phyloP scores from a whole-genome alignment of 2,113 vertebrate species.

The Piprites chloris region DNA sequence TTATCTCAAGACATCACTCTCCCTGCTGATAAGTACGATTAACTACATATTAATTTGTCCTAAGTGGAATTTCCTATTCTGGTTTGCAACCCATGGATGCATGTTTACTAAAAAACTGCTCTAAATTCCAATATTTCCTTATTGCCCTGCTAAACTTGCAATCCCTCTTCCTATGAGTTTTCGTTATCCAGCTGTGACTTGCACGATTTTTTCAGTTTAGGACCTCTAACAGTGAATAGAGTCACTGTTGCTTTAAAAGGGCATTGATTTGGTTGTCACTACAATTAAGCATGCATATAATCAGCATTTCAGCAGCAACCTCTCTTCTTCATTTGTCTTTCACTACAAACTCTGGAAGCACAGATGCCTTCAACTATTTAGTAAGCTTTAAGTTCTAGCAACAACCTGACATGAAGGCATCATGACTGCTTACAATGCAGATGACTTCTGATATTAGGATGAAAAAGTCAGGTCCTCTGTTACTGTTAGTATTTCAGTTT shows the following conservation, averaged over 20 bases:
- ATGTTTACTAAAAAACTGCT: background rate
- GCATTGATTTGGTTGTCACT: background rate
- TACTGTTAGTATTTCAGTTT: background rate
- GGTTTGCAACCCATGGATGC: background rate
- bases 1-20: conserved; percentile 55
- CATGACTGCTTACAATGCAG: background rate
- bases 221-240: background rate
- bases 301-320: background rate
- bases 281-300: background rate
- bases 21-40: conserved; percentile 33
- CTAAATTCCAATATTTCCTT: background rate
- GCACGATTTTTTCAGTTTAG: background rate
- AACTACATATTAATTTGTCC: conserved; percentile 33
- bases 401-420: background rate
- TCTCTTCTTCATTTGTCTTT: background rate
- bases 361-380: background rate
- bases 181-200: background rate
- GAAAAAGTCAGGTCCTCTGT: background rate
- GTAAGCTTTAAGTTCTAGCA: background rate
- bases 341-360: background rate
- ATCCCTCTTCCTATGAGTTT: background rate
- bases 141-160: background rate
- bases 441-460: background rate
- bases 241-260: background rate
- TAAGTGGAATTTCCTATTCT: conserved; percentile 13